These are phyloP conservation scores for Hypolimnas misippus DNA, from an alignment of 2,888 invertebrate genomes.

Conservation along the genomic window DNA sequence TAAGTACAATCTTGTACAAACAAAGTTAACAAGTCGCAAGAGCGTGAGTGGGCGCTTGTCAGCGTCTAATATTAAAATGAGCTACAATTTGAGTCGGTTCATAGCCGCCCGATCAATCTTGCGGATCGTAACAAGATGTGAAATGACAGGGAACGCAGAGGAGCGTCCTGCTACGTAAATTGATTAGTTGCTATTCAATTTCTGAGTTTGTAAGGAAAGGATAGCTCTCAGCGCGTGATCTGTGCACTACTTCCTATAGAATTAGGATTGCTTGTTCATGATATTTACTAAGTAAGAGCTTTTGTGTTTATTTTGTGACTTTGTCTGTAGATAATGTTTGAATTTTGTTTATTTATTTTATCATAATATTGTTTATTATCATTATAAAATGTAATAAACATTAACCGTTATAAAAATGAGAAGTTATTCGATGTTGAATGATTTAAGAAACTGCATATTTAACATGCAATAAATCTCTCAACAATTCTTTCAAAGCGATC, in stretches of 20 bases:
- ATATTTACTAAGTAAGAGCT: background rate
- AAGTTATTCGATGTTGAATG: background rate
- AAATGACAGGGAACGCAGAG: slow-evolving; percentile 41
- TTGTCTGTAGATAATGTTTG: no score
- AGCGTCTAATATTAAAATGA: slow-evolving; percentile 72
- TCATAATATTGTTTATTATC: no score
- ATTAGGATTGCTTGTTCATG: background rate
- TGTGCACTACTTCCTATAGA: background rate
- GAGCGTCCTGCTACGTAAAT: slow-evolving; percentile 45
- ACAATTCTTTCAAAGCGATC: slow-evolving; percentile 47
- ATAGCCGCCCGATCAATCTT: slow-evolving; percentile 71
- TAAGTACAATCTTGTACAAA: background rate
- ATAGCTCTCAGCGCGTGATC: background rate
- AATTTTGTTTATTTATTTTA: no score
- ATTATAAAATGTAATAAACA: no score
- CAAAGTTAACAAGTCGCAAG: slow-evolving; percentile 22
- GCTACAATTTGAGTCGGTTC: slow-evolving; percentile 70
- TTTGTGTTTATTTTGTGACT: background rate
- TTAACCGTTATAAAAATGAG: no score
- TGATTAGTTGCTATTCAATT: slow-evolving; percentile 15
- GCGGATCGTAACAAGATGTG: slow-evolving; percentile 60
- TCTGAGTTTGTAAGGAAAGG: background rate
- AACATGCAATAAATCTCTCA: slow-evolving; percentile 2
- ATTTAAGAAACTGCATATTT: background rate
- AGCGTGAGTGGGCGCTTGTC: slow-evolving; percentile 45